These are phyloP conservation scores for Ichneumoninae sp. DNA, from an alignment of 2,888 invertebrate species.

Conservation along the genomic window DNA sequence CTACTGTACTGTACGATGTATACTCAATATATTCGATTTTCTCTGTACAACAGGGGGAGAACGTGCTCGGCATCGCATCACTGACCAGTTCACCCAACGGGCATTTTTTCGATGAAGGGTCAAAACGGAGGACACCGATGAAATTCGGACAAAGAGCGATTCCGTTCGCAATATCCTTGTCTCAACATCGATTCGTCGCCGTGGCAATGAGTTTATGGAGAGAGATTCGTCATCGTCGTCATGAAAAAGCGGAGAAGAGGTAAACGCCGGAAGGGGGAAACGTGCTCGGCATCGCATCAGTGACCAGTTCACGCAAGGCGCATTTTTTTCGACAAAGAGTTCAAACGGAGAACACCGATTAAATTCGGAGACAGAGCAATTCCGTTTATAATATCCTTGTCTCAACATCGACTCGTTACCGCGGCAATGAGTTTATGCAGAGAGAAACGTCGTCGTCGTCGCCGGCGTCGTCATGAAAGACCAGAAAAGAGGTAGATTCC, in stretches of 20 bases:
- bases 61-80: slow-evolving; percentile 35
- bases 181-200: neutral
- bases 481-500: neutral
- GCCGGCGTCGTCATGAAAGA: neutral
- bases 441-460: neutral
- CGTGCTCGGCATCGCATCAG: slow-evolving; percentile 19
- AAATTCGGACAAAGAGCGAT: neutral
- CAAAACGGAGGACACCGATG: neutral
- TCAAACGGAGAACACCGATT: slow-evolving; percentile 1
- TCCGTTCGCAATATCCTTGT: neutral
- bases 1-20: slow-evolving; percentile 22
- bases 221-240: neutral
- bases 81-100: slow-evolving; percentile 37
- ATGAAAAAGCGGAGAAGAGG: neutral
- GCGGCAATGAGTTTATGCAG: neutral
- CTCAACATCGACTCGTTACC: neutral
- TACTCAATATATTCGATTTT: slow-evolving; percentile 57
- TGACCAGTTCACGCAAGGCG: slow-evolving; percentile 36
- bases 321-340: slow-evolving; percentile 33
- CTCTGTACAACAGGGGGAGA: slow-evolving; percentile 34
- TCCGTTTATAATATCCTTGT: neutral
- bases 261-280: neutral
- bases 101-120: slow-evolving; percentile 30
- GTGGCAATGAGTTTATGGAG: neutral
- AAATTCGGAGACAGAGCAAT: slow-evolving; percentile 4